A percentile compares a stretch with the other conserved stretches of the same genome.
phyloP scores from a whole-genome alignment of 2,797 vertebrate species.

The Trachops cirrhosus region DNA sequence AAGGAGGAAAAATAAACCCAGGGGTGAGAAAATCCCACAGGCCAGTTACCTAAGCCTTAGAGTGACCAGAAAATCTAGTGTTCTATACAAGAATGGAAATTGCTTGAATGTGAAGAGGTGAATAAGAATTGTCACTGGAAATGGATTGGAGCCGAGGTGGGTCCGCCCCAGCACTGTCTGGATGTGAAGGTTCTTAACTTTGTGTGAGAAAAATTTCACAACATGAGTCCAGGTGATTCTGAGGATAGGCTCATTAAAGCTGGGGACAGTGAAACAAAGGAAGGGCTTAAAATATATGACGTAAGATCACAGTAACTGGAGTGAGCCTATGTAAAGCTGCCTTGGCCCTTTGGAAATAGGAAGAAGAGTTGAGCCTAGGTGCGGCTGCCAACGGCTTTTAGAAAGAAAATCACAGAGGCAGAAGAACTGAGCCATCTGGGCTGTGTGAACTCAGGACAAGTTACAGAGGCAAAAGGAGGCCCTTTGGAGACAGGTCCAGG shows the following conservation, averaged over 20 bases:
- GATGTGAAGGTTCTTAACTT: neutral
- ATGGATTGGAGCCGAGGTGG: neutral
- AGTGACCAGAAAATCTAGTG: neutral
- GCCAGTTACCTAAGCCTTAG: neutral
- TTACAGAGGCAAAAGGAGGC: neutral
- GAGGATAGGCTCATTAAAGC: neutral
- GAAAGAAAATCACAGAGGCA: neutral
- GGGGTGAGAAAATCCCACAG: neutral
- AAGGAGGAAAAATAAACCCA: neutral
- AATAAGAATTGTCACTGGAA: neutral
- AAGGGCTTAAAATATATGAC: neutral
- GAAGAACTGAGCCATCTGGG: neutral
- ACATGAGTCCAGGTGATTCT: too few relatives aligned
- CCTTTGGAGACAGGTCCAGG: neutral
- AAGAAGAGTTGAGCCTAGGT: too few relatives aligned
- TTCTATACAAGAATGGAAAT: neutral
- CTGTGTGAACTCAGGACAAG: neutral
- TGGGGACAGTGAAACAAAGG: neutral
- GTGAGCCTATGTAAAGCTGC: neutral
- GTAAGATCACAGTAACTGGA: neutral
- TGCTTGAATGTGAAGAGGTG: neutral
- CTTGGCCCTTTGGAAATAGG: neutral
- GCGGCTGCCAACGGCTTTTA: too few relatives aligned
- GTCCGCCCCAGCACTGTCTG: neutral
- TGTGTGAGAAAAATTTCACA: too few relatives aligned